phyloP scores from a whole-genome alignment of 2,113 vertebrate genomes.

The Microcebus lehilahytsara region DNA sequence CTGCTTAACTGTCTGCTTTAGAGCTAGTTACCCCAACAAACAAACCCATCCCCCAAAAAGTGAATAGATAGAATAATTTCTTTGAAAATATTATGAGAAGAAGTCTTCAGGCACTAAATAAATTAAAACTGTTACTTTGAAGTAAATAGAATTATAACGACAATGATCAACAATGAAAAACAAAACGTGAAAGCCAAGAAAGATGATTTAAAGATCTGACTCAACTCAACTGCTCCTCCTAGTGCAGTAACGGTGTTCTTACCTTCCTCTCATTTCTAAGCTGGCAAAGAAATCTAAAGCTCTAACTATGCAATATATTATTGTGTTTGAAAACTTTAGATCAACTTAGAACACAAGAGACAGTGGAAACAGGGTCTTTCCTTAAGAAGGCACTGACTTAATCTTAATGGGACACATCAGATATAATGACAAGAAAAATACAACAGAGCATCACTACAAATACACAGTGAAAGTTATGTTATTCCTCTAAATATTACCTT shows the following conservation, averaged over 20 bases:
- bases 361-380: background rate
- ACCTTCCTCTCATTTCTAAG: background rate
- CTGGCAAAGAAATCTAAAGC: background rate
- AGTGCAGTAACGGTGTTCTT: background rate
- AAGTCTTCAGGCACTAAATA: slow-evolving; percentile 33
- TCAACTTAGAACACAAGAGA: background rate
- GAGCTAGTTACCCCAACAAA: background rate
- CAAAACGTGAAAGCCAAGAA: background rate
- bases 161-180: slow-evolving; percentile 61
- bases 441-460: background rate
- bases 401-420: background rate
- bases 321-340: background rate
- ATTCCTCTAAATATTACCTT: background rate
- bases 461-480: background rate
- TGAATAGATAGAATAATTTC: slow-evolving; percentile 4
- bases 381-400: background rate
- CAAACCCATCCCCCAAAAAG: background rate
- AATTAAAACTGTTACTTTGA: slow-evolving; percentile 51
- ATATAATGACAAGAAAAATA: background rate
- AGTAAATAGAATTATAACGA: slow-evolving; percentile 62
- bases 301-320: background rate
- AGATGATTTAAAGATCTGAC: background rate
- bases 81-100: slow-evolving; percentile 46
- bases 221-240: slow-evolving; percentile 71
- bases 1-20: background rate